Evolutionary conservation across 37 sponge, comb jelly and placozoan genomes (phyloP).

Genomic region (Eunapius fragilis): DNA sequence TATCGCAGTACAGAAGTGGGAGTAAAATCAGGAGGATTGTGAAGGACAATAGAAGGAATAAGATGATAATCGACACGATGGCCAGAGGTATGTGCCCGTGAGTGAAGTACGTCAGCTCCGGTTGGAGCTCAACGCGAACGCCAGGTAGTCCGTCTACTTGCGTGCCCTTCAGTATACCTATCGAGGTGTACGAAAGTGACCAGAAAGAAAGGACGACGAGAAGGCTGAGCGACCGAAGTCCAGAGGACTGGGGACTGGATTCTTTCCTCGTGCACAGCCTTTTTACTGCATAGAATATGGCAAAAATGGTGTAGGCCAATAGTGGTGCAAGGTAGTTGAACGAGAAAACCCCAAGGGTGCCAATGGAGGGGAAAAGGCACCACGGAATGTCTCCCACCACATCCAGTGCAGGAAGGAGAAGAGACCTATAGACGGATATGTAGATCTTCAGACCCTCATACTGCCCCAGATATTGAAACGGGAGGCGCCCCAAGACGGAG

Average conservation of each 20-base stretch:
- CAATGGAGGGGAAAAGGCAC: constrained; percentile 3
- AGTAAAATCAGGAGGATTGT: not conserved
- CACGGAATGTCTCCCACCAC: constrained; percentile 12
- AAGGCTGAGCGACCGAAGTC: no score
- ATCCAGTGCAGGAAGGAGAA: not conserved
- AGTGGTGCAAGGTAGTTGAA: not conserved
- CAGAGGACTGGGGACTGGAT: not conserved
- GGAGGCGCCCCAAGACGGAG: not conserved
- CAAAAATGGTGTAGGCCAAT: not conserved
- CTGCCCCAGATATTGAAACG: not conserved
- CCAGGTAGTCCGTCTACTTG: not conserved
- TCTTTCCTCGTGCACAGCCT: no score
- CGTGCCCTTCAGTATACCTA: no score
- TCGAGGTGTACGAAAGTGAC: no score
- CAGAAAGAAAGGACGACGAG: no score
- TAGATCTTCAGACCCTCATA: not conserved
- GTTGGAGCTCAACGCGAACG: not conserved
- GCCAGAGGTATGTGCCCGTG: constrained; percentile 2
- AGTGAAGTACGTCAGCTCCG: constrained; percentile 2
- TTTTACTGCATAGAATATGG: no score
- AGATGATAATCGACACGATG: not conserved
- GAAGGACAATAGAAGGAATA: no score
- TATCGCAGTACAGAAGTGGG: not conserved
- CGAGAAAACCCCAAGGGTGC: not conserved
- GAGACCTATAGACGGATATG: not conserved